Conservation (phyloP, 2,888 invertebrate species). For the Melanophora roralis region DNA sequence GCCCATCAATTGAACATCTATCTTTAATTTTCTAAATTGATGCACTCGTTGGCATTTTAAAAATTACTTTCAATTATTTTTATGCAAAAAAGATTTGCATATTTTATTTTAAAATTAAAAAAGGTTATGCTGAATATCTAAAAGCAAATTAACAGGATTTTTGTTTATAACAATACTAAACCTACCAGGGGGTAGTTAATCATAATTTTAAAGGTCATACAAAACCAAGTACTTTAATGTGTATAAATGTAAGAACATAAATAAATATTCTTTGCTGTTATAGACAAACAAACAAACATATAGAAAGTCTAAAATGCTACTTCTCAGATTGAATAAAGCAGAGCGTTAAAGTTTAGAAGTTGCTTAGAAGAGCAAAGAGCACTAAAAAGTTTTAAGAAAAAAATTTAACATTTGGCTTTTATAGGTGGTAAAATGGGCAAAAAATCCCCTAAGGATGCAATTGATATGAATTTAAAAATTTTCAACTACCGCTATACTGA, state of each 20-base stretch:
- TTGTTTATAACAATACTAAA: slow-evolving; percentile 14
- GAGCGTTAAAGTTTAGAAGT: slow-evolving; percentile 9
- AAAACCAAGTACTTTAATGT: too few species aligned
- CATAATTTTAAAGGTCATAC: slow-evolving; percentile 15
- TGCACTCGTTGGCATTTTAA: slow-evolving; percentile 8
- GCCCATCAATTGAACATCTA: slow-evolving; percentile 39
- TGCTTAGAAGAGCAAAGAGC: not conserved
- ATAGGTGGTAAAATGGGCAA: slow-evolving; percentile 47
- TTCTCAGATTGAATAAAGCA: not conserved
- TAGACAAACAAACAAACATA: not conserved
- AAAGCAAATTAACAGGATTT: slow-evolving; percentile 54
- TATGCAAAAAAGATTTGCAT: slow-evolving; percentile 56
- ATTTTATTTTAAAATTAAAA: slow-evolving; percentile 54
- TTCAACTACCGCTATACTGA: not conserved
- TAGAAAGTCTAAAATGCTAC: not conserved
- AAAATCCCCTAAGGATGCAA: slow-evolving; percentile 61
- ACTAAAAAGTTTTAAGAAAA: too few species aligned
- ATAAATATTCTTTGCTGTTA: slow-evolving; percentile 23
- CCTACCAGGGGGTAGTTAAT: slow-evolving; percentile 19
- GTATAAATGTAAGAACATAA: too few species aligned
- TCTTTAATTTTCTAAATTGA: not conserved
- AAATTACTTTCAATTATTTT: slow-evolving; percentile 55
- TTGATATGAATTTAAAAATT: slow-evolving; percentile 48
- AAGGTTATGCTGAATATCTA: slow-evolving; percentile 46
- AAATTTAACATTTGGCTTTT: slow-evolving; percentile 59